Evolutionary conservation across 2,888 invertebrate genomes (phyloP), one percentile per base, ranked within the genome.

Genomic region (Brachyptera risi): DNA sequence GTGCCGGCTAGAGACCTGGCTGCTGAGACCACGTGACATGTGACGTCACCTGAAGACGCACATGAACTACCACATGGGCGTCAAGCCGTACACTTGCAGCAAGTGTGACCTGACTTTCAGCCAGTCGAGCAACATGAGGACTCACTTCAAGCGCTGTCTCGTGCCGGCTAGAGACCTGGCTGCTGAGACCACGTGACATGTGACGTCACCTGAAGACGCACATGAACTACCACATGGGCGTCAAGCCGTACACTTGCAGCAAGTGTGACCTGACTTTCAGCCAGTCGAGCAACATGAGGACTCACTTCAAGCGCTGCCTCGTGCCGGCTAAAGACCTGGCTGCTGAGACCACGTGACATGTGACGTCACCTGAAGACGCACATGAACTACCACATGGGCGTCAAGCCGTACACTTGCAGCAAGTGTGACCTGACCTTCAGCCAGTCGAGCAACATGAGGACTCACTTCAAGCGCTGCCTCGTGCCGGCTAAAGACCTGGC

Each of bases 111-210:
- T 90, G 38, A 82, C 86, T 11, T 92, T 92, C 72, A 90, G 90
- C 0, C 91, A 91, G 74, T 90, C 90, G 51, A 90, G 90, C 68
- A 92, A 92, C 71, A 92, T 91, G 91, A 80, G 91, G 66, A 92
- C 91, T 0, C 91, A 92, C 72, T 83, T 84, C 70, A 90, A 91
- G 74, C 91, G 90, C 72, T 92, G 91, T 65, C 35, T 51, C 65
- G 31, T 69, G n/a, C n/a, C n/a, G n/a, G n/a, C n/a, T n/a, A n/a
- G 68, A 59, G 67, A 67, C 59, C 68, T 69, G 50, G 68, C 68
- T 38, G 40, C 17, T 38, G 40, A 17, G n/a, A n/a, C n/a, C n/a
- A n/a, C n/a, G n/a, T n/a, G n/a, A n/a, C n/a, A n/a, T n/a, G n/a
- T n/a, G n/a, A 68, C 90, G 90, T 70, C 91, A 92, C 69, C 78